Conservation (phyloP, 2,113 vertebrate genomes). For the Eubucco bourcierii region DNA sequence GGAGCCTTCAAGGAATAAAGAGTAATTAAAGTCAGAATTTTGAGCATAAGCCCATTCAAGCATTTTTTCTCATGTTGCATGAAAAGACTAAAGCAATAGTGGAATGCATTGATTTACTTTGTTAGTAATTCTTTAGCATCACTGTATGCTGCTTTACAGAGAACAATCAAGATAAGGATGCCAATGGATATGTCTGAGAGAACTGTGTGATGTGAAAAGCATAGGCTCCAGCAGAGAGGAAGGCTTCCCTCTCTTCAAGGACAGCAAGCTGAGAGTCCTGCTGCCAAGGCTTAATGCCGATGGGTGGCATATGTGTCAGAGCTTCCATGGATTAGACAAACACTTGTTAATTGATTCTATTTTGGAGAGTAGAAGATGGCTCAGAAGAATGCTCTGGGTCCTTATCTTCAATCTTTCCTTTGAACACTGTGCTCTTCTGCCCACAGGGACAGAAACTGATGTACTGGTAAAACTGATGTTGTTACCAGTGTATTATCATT, state of each 20-base stretch:
- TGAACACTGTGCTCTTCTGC: not conserved
- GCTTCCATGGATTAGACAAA: not conserved
- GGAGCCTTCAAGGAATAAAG: not conserved
- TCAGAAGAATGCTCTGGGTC: not conserved
- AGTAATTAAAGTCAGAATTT: not conserved
- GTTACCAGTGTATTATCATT: not conserved
- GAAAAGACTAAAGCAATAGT: not conserved
- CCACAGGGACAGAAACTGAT: not conserved
- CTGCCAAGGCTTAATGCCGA: not conserved
- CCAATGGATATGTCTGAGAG: not conserved
- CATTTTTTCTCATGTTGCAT: not conserved
- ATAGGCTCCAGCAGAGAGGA: not conserved
- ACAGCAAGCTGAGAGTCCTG: not conserved
- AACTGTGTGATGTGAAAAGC: not conserved
- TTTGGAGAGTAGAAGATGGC: not conserved
- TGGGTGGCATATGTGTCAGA: not conserved
- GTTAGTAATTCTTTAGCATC: not conserved
- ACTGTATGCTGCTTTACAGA: not conserved
- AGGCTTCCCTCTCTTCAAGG: not conserved
- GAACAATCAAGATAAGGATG: not conserved
- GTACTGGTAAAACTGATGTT: not conserved
- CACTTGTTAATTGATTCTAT: not conserved
- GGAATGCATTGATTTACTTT: not conserved
- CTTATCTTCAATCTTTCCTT: not conserved
- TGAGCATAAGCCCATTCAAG: not conserved